Conservation (phyloP, 23 tunicate species). For the Clavelina lepadiformis region DNA sequence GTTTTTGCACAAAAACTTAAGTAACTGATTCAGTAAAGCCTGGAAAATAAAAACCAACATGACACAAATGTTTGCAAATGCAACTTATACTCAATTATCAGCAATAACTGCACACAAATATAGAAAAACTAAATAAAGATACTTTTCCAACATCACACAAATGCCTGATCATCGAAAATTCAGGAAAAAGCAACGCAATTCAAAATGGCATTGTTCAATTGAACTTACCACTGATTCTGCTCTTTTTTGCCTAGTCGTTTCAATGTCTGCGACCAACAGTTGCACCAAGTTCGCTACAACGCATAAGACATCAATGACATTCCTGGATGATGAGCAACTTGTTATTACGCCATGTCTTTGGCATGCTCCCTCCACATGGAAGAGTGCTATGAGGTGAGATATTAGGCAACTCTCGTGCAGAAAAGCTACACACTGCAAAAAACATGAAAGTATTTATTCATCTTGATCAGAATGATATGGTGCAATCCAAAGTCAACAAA, state of each 20-base stretch:
- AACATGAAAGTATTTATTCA: too few species aligned
- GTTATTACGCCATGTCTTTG: conserved; percentile 14
- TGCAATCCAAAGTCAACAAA: too few species aligned
- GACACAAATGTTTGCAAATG: not conserved
- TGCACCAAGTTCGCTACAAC: conserved; percentile 55
- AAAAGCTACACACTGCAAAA: conserved; percentile 9
- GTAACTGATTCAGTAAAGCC: conserved; percentile 53
- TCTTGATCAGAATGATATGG: too few species aligned
- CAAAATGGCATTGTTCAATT: not conserved
- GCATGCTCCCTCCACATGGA: conserved; percentile 59
- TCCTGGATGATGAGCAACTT: conserved; percentile 1
- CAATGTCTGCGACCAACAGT: conserved; percentile 21
- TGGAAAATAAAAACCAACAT: conserved; percentile 1
- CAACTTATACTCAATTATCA: not conserved
- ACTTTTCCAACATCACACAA: not conserved
- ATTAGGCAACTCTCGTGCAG: conserved; percentile 10
- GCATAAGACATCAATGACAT: conserved; percentile 41
- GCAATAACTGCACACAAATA: not conserved
- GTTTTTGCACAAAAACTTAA: conserved; percentile 38
- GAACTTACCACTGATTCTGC: conserved; percentile 53
- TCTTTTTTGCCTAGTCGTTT: conserved; percentile 11
- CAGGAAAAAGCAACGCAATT: too few species aligned
- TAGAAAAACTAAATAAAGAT: not conserved
- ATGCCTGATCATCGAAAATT: too few species aligned
- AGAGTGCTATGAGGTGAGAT: conserved; percentile 4